phyloP scores from a whole-genome alignment of 2,113 vertebrate genomes.

The Oncorhynchus clarkii region DNA sequence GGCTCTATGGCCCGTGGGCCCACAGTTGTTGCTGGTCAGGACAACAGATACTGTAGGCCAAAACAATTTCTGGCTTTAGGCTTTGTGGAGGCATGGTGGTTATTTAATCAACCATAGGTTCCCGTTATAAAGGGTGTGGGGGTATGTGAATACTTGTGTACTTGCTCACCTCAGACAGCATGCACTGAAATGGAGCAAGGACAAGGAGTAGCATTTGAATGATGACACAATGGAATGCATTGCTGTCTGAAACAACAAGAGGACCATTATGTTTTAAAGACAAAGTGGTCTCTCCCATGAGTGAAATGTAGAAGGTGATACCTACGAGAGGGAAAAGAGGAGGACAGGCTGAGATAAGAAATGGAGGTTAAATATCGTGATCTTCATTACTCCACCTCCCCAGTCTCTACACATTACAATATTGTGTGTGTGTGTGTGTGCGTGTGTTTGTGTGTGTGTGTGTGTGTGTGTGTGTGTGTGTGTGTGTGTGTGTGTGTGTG shows the following conservation, averaged over 20 bases:
- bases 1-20: no score
- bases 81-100: no score
- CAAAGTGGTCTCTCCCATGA: slow-evolving; percentile 27
- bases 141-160: background rate
- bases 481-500: background rate
- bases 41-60: no score
- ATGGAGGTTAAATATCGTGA: slow-evolving; percentile 10
- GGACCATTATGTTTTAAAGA: slow-evolving; percentile 20
- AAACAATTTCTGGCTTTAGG: no score
- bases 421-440: background rate
- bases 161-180: background rate
- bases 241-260: slow-evolving; percentile 21
- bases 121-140: no score
- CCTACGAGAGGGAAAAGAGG: background rate
- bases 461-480: slow-evolving; percentile 5
- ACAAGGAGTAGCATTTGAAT: slow-evolving; percentile 30
- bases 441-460: background rate
- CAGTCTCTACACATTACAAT: background rate
- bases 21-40: no score
- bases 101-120: no score
- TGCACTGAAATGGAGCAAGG: background rate
- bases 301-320: slow-evolving; percentile 12
- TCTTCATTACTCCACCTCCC: slow-evolving; percentile 33
- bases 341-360: slow-evolving; percentile 46
- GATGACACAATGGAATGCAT: slow-evolving; percentile 33